phyloP scores from a whole-genome alignment of 2,797 vertebrate genomes.

The Tangara arthus region DNA sequence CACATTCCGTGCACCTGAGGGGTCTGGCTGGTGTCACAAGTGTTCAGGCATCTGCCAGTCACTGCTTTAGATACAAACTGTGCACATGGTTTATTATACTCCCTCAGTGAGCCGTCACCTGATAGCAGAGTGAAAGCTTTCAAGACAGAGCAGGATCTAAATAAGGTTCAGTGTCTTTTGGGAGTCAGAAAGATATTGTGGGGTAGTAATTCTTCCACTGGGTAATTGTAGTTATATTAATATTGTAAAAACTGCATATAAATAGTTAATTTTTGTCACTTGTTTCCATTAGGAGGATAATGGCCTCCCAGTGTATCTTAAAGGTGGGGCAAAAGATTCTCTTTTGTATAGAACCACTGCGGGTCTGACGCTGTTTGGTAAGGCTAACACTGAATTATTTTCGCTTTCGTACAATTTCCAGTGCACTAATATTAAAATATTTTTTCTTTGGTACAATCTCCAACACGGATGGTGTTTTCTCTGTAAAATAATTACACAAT shows the following conservation, averaged over 20 bases:
- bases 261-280: background rate
- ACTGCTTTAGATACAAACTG: background rate
- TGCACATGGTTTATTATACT: background rate
- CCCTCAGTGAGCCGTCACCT: background rate
- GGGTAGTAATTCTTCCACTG: background rate
- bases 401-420: background rate
- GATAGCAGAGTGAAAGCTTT: background rate
- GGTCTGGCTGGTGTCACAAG: background rate
- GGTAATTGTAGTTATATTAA: background rate
- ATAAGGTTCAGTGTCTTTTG: background rate
- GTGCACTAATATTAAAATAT: background rate
- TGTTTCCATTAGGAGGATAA: constrained; percentile 84
- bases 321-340: constrained; percentile 81
- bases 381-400: constrained; percentile 39
- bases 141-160: background rate
- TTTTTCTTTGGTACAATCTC: background rate
- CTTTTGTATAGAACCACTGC: constrained; percentile 85
- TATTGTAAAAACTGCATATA: background rate
- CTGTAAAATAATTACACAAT: fast-evolving
- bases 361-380: constrained; percentile 81
- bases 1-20: fast-evolving
- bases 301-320: constrained; percentile 87
- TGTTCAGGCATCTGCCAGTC: background rate
- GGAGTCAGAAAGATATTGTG: background rate
- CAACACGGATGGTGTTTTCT: background rate